Evolutionary conservation across 2,888 invertebrate species (phyloP).

Genomic region (Coenonympha arcania): DNA sequence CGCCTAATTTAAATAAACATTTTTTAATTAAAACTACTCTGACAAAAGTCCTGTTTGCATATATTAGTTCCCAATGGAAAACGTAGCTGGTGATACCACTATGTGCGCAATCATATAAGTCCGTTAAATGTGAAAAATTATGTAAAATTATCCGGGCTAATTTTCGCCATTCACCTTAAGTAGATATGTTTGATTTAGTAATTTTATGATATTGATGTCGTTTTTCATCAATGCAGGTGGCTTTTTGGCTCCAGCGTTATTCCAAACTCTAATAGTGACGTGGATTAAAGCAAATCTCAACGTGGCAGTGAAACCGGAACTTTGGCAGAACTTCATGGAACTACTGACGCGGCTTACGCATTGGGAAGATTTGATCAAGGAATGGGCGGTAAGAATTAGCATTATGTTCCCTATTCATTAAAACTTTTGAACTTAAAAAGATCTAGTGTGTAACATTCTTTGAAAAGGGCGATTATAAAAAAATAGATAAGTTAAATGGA

Average conservation of each 20-base stretch:
- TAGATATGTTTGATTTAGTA: too few species aligned
- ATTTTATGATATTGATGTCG: neutral
- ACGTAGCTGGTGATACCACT: too few species aligned
- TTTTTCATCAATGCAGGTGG: constrained; percentile 66
- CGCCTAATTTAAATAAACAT: too few species aligned
- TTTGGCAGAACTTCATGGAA: constrained; percentile 95
- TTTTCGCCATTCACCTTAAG: too few species aligned
- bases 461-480: too few species aligned
- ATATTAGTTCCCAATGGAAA: too few species aligned
- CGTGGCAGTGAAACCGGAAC: constrained; percentile 87
- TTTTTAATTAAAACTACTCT: too few species aligned
- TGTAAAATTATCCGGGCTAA: too few species aligned
- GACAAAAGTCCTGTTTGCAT: too few species aligned
- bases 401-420: neutral
- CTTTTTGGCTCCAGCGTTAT: constrained; percentile 87
- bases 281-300: constrained; percentile 98
- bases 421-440: neutral
- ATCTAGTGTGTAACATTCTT: neutral
- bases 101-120: too few species aligned
- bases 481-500: too few species aligned
- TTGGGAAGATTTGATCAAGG: constrained; percentile 95
- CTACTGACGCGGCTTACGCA: constrained; percentile 90
- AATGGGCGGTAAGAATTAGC: constrained; percentile 88
- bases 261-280: constrained; percentile 95
- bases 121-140: too few species aligned